Percentiles rank a stretch among this genome's conserved stretches.
phyloP scores from a whole-genome alignment of 2,797 vertebrate species.

The Urocyon cinereoargenteus region DNA sequence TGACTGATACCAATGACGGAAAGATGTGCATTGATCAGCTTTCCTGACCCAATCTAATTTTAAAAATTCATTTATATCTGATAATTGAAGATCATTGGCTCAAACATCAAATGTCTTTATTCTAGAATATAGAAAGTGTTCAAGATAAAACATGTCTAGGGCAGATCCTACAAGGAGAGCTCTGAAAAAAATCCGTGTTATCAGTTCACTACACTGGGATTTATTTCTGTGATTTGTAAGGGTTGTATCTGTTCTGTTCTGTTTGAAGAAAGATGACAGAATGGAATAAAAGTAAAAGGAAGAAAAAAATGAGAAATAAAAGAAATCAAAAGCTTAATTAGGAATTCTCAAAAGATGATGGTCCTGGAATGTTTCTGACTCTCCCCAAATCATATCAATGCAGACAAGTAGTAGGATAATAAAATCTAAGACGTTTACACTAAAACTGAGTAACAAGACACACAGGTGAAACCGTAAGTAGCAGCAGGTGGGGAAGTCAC shows the following conservation, averaged over 20 bases:
- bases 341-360: background rate
- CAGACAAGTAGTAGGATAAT: background rate
- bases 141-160: background rate
- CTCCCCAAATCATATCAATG: background rate
- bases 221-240: background rate
- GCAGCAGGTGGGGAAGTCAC: rapidly evolving
- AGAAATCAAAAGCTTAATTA: background rate
- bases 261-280: background rate
- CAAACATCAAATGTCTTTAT: background rate
- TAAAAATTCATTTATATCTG: background rate
- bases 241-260: background rate
- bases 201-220: background rate
- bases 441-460: background rate
- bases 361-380: background rate
- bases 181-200: background rate
- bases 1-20: background rate
- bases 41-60: background rate
- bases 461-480: background rate
- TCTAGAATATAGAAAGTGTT: background rate
- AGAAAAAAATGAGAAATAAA: background rate
- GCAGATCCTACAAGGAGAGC: background rate
- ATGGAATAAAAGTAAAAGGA: background rate
- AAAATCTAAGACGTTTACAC: background rate
- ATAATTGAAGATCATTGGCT: background rate
- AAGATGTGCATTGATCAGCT: background rate